Percentiles rank a stretch among this genome's conserved stretches.
These are phyloP conservation scores for Cremastinae sp. DNA, from an alignment of 2,888 invertebrate genomes.

Conservation along the genomic window DNA sequence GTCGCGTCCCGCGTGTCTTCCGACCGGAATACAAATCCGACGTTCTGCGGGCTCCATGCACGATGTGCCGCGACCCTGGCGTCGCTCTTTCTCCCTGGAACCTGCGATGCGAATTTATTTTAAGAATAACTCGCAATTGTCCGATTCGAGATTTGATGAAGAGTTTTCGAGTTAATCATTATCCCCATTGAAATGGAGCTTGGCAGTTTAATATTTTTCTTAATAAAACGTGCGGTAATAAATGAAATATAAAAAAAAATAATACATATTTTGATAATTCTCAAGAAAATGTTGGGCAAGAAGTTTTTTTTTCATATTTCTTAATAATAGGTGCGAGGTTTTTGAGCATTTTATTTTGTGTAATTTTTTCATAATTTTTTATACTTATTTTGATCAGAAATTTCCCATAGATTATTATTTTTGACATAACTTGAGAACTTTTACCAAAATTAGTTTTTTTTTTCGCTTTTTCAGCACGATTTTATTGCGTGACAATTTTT, in stretches of 20 bases:
- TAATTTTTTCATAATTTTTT: no score
- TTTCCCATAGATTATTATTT: no score
- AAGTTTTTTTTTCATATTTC: no score
- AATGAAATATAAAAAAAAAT: not conserved
- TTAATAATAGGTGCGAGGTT: no score
- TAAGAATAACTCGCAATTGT: constrained; percentile 1
- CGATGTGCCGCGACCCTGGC: constrained; percentile 44
- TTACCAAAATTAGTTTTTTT: no score
- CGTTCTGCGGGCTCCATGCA: not conserved
- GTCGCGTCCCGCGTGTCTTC: constrained; percentile 50
- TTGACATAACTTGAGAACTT: no score
- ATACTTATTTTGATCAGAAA: no score
- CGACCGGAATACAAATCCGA: constrained; percentile 53
- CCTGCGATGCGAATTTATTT: not conserved
- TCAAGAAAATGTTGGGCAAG: no score
- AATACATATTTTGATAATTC: constrained; percentile 11
- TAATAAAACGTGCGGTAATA: not conserved
- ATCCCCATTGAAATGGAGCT: not conserved
- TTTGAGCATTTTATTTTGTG: no score
- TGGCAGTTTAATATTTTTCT: not conserved
- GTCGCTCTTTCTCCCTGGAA: not conserved
- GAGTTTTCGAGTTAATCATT: not conserved
- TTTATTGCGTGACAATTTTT: no score
- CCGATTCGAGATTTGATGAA: no score
- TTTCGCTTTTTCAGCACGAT: no score